These are phyloP conservation scores for Noctua pronuba DNA, from an alignment of 2,888 invertebrate genomes.

Conservation along the genomic window DNA sequence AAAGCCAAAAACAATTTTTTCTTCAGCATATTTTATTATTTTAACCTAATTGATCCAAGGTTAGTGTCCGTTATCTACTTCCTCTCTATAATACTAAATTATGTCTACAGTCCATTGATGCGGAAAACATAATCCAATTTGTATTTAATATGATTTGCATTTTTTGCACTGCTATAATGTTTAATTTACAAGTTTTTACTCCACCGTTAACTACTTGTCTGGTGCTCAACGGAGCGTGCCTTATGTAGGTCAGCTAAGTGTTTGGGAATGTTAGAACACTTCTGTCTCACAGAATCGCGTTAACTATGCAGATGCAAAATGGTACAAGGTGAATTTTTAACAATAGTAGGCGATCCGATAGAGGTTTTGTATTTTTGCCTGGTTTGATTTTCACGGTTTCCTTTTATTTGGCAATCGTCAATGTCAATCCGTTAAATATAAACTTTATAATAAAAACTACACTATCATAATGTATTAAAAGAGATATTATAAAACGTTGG, in stretches of 20 bases:
- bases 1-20: slow-evolving; percentile 1
- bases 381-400: slow-evolving; percentile 42
- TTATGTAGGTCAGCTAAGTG: slow-evolving; percentile 49
- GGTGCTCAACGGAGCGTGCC: slow-evolving; percentile 36
- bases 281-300: slow-evolving; percentile 19
- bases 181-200: slow-evolving; percentile 24
- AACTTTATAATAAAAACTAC: neutral
- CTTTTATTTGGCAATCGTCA: slow-evolving; percentile 35
- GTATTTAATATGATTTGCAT: slow-evolving; percentile 6
- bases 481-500: neutral
- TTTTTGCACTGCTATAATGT: slow-evolving; percentile 4
- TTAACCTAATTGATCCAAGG: slow-evolving; percentile 32
- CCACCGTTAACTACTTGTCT: slow-evolving; percentile 27
- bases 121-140: slow-evolving; percentile 13
- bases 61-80: slow-evolving; percentile 20
- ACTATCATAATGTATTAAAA: neutral
- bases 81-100: slow-evolving; percentile 4
- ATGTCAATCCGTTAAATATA: slow-evolving; percentile 3
- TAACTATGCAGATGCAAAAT: slow-evolving; percentile 33
- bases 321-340: slow-evolving; percentile 46
- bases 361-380: slow-evolving; percentile 24
- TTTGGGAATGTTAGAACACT: slow-evolving; percentile 35
- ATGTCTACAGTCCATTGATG: neutral
- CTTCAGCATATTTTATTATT: neutral
- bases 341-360: slow-evolving; percentile 19